phyloP scores from a whole-genome alignment of 2,888 invertebrate species.

The Eupeodes luniger region DNA sequence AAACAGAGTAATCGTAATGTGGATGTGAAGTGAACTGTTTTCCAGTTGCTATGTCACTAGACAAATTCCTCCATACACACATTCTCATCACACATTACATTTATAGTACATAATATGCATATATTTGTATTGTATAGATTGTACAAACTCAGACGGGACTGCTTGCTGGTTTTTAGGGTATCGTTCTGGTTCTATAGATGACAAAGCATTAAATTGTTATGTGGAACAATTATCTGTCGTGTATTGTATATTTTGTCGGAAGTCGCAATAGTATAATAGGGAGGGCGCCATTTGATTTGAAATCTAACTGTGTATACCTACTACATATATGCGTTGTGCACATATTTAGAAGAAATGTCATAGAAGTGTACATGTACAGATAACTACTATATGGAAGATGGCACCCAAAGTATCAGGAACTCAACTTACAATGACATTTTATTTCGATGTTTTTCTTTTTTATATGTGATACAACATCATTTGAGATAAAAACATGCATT shows the following conservation, averaged over 20 bases:
- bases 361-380: conserved; percentile 12
- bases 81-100: too few relatives aligned
- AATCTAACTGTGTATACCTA: conserved; percentile 16
- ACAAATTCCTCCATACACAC: neutral
- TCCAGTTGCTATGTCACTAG: conserved; percentile 17
- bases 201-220: conserved; percentile 69
- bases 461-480: conserved; percentile 34
- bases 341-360: conserved; percentile 51
- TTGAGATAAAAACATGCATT: conserved; percentile 55
- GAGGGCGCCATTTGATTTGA: conserved; percentile 54
- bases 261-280: conserved; percentile 13
- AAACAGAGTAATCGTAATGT: conserved; percentile 46
- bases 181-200: neutral
- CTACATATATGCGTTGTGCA: neutral
- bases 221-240: conserved; percentile 64
- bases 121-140: neutral
- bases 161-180: conserved; percentile 17
- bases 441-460: neutral
- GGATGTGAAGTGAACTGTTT: conserved; percentile 28
- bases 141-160: neutral
- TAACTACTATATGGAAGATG: conserved; percentile 11
- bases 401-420: neutral
- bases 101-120: neutral
- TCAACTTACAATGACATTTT: conserved; percentile 22
- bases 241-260: conserved; percentile 36